phyloP scores from a whole-genome alignment of 2,888 invertebrate species.

The Suillia variegata region DNA sequence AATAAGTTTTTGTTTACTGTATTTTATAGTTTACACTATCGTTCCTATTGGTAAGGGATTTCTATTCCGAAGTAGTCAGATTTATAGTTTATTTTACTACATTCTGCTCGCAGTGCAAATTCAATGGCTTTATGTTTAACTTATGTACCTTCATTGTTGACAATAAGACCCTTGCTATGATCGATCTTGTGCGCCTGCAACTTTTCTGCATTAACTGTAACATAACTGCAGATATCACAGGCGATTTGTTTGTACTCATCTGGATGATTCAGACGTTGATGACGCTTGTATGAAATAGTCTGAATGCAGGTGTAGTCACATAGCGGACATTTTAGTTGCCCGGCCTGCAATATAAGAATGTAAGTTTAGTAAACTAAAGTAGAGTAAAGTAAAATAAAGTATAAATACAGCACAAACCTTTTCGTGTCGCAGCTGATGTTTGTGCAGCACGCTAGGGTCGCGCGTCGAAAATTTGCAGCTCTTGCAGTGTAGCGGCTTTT shows the following conservation, averaged over 20 bases:
- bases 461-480: constrained; percentile 72
- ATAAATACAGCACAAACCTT: constrained; percentile 35
- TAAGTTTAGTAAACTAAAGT: not conserved
- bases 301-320: constrained; percentile 75
- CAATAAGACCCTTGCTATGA: constrained; percentile 53
- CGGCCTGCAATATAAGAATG: constrained; percentile 50
- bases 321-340: constrained; percentile 69
- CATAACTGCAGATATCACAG: constrained; percentile 54
- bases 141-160: constrained; percentile 42
- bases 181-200: constrained; percentile 51
- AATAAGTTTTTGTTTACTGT: too few species aligned
- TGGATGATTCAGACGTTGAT: constrained; percentile 66
- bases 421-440: constrained; percentile 69
- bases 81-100: not conserved
- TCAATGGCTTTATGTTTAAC: not conserved
- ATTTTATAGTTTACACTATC: too few species aligned
- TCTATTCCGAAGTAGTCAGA: too few species aligned
- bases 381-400: not conserved
- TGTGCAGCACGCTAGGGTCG: constrained; percentile 76
- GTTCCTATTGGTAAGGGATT: too few species aligned
- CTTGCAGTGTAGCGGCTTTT: constrained; percentile 76
- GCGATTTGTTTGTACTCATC: constrained; percentile 51
- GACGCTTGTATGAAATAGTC: constrained; percentile 70
- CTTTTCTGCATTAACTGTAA: constrained; percentile 46
- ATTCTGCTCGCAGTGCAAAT: too few species aligned